phyloP scores from a whole-genome alignment of 2,888 invertebrate species.

The Drosophila neonasuta region DNA sequence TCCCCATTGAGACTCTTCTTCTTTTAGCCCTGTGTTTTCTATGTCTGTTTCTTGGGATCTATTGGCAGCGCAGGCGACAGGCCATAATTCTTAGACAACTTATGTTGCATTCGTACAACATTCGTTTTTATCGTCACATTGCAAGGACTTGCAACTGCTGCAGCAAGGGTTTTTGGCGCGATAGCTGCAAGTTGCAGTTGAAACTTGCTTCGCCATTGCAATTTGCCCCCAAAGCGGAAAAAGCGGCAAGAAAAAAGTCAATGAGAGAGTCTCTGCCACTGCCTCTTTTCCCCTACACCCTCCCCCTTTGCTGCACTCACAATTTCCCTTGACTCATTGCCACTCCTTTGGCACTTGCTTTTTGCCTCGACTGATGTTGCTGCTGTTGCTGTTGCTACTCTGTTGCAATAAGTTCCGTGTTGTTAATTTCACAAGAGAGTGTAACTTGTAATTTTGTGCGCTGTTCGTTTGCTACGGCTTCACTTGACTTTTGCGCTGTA shows the following conservation, averaged over 20 bases:
- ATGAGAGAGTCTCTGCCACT: constrained; percentile 46
- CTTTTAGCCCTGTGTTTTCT: constrained; percentile 25
- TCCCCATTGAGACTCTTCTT: not conserved
- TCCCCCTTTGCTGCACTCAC: not conserved
- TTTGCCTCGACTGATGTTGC: not conserved
- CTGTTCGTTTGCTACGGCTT: constrained; percentile 52
- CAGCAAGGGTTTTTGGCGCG: not conserved
- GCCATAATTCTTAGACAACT: constrained; percentile 51
- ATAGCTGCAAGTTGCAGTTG: constrained; percentile 27
- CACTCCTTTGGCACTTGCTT: constrained; percentile 4
- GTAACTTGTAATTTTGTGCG: constrained; percentile 71
- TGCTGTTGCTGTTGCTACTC: constrained; percentile 26
- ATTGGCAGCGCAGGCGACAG: constrained; percentile 44
- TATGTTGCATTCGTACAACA: constrained; percentile 33
- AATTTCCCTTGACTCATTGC: not conserved
- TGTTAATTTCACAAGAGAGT: constrained; percentile 78
- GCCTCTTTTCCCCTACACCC: not conserved
- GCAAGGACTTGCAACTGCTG: constrained; percentile 15
- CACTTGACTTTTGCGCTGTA: constrained; percentile 29
- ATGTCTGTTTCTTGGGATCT: constrained; percentile 15
- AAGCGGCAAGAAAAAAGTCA: constrained; percentile 56
- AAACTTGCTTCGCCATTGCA: constrained; percentile 38
- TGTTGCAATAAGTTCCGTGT: constrained; percentile 76
- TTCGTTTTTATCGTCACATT: constrained; percentile 53
- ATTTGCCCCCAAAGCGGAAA: constrained; percentile 38